Evolutionary conservation across 1,140 invertebrate species (phyloP), one percentile per base, ranked within the genome.

Genomic region (Ceratosolen fusciceps): DNA sequence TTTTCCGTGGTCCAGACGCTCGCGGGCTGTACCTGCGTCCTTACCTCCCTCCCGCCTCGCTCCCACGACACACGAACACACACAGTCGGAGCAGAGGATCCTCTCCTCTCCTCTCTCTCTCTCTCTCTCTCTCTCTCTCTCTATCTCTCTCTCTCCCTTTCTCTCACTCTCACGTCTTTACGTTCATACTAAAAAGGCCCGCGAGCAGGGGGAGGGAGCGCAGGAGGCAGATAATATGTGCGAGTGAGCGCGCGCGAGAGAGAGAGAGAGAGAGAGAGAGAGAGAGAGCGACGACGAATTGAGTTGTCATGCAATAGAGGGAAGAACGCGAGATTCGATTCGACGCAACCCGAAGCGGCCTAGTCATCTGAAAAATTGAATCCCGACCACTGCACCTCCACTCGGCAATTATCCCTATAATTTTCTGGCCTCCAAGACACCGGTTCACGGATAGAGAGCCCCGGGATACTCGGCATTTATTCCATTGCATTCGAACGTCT

Each of bases 351-450:
- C 43, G 67, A 77, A 80, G 77, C 77, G 58, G 84, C 82, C 77
- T 83, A 83, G 83, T 84, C 84, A 85, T 79, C 70, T 83, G 83
- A 85, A 84, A 84, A 83, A 85, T 85, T 80, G 80, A 84, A 78
- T 83, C 83, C 78, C 74, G 79, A 77, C 72, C 60, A 68, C 72
- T 65, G 54, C 54, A 21, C 29, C 74, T 29, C 31, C 34, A 65
- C 60, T 37, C n/a, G 31, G 34, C 37, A 65, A 34, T 65, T 37
- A 65, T 21, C 31, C 19, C 16, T 65, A 65, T 65, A 65, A 37
- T 65, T 65, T 65, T 65, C 14, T 2, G 37, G n/a, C n/a, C n/a
- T n/a, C n/a, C n/a, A n/a, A n/a, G n/a, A n/a, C n/a, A n/a, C n/a
- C n/a, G n/a, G n/a, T n/a, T n/a, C n/a, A n/a, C n/a, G n/a, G n/a